Percentiles rank a stretch among this genome's conserved stretches.
These are phyloP conservation scores for Pionites leucogaster DNA, from an alignment of 2,113 vertebrate species.

Conservation along the genomic window DNA sequence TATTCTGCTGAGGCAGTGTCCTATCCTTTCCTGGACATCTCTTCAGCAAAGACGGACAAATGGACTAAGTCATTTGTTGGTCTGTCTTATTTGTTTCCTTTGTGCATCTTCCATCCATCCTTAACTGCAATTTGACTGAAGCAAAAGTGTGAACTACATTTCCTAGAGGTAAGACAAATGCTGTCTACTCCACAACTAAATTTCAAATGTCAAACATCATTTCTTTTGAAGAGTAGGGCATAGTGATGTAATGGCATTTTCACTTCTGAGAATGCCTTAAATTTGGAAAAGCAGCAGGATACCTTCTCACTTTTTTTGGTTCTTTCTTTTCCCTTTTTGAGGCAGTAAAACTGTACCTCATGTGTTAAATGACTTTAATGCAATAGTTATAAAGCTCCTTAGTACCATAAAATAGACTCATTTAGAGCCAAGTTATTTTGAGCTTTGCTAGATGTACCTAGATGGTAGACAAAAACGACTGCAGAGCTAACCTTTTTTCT, in stretches of 20 bases:
- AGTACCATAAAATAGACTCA: neutral
- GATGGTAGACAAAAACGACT: neutral
- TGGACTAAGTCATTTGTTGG: neutral
- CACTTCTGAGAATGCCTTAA: neutral
- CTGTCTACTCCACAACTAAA: neutral
- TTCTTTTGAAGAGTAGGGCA: neutral
- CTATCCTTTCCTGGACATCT: neutral
- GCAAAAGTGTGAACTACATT: neutral
- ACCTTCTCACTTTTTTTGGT: neutral
- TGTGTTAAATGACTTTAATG: neutral
- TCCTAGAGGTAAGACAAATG: neutral
- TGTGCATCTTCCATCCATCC: neutral
- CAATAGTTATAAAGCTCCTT: neutral
- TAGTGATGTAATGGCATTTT: constrained; percentile 5
- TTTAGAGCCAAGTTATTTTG: neutral
- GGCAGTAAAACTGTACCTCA: neutral
- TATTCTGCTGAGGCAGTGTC: neutral
- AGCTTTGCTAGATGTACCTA: neutral
- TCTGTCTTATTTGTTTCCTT: neutral
- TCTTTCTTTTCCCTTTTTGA: neutral
- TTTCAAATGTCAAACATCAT: neutral
- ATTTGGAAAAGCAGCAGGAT: neutral
- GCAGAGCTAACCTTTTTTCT: neutral
- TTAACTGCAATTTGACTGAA: neutral
- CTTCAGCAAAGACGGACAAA: neutral